Conservation (phyloP, 2,888 invertebrate species). For the Subacronicta megacephala region DNA sequence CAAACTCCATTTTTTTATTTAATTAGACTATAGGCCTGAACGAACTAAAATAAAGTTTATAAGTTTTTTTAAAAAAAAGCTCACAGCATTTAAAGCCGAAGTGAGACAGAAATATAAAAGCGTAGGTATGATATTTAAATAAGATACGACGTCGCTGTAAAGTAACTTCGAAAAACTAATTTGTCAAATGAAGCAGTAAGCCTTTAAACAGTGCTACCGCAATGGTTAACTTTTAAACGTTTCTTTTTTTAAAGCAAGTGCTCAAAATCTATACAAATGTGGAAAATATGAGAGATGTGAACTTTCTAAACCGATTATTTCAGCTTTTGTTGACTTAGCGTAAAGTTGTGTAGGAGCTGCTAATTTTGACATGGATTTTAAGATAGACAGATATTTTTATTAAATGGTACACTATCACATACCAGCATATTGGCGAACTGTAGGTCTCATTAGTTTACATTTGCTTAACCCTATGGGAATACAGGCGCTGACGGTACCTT, state of each 20-base stretch:
- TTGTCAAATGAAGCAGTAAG: slow-evolving; percentile 43
- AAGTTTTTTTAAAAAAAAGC: not conserved
- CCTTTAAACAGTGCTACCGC: slow-evolving; percentile 35
- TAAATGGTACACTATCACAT: too few species aligned
- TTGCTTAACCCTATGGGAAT: too few species aligned
- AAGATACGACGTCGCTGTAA: slow-evolving; percentile 9
- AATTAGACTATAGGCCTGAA: too few species aligned
- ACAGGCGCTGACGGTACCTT: too few species aligned
- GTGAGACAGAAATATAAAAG: slow-evolving; percentile 23
- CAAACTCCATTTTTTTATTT: too few species aligned
- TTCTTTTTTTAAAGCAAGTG: slow-evolving; percentile 23
- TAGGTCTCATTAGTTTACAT: too few species aligned
- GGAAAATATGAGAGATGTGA: not conserved
- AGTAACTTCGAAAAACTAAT: slow-evolving; percentile 19
- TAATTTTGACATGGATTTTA: too few species aligned
- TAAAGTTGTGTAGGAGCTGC: too few species aligned
- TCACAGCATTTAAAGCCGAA: slow-evolving; percentile 1
- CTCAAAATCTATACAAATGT: slow-evolving; percentile 6
- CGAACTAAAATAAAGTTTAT: too few species aligned
- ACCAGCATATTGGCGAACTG: too few species aligned
- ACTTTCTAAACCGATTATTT: slow-evolving; percentile 17
- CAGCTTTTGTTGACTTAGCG: not conserved
- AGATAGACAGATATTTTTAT: too few species aligned
- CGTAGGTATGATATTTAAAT: slow-evolving; percentile 32
- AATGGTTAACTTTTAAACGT: slow-evolving; percentile 12